These are phyloP conservation scores for Paradisaea rubra DNA, from an alignment of 2,113 vertebrate genomes.

Conservation along the genomic window DNA sequence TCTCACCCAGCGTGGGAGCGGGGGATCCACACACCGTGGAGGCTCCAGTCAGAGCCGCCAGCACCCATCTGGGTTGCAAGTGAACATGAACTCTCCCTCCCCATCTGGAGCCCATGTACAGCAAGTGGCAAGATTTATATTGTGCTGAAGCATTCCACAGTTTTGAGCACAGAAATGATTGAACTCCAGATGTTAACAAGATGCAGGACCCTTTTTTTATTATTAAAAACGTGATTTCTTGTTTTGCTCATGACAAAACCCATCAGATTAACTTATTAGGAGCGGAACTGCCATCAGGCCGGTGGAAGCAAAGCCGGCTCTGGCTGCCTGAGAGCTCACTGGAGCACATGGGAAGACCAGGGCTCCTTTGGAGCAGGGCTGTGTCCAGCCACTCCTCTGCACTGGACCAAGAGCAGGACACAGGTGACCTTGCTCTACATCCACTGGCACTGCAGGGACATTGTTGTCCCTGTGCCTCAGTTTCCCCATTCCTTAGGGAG, in stretches of 20 bases:
- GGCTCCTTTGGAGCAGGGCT: background rate
- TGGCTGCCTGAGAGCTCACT: background rate
- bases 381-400: background rate
- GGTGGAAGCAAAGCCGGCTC: slow-evolving; percentile 11
- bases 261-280: slow-evolving; percentile 77
- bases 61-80: slow-evolving; percentile 71
- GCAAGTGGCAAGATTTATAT: slow-evolving; percentile 79
- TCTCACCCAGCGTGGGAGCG: background rate
- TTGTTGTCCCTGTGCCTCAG: background rate
- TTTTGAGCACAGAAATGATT: slow-evolving; percentile 80
- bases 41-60: slow-evolving; percentile 61
- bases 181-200: slow-evolving; percentile 83
- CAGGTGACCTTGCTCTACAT: background rate
- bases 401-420: background rate
- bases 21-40: slow-evolving; percentile 19
- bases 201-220: slow-evolving; percentile 75
- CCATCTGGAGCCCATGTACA: slow-evolving; percentile 77
- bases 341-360: background rate
- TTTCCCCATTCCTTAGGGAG: background rate
- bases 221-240: slow-evolving; percentile 80
- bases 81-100: slow-evolving; percentile 60
- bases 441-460: background rate
- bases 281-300: slow-evolving; percentile 62
- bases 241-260: slow-evolving; percentile 79
- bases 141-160: slow-evolving; percentile 79